Evolutionary conservation across 2,888 invertebrate genomes (phyloP), one percentile per base, ranked within the genome.

Genomic region (Eudemis profundana): DNA sequence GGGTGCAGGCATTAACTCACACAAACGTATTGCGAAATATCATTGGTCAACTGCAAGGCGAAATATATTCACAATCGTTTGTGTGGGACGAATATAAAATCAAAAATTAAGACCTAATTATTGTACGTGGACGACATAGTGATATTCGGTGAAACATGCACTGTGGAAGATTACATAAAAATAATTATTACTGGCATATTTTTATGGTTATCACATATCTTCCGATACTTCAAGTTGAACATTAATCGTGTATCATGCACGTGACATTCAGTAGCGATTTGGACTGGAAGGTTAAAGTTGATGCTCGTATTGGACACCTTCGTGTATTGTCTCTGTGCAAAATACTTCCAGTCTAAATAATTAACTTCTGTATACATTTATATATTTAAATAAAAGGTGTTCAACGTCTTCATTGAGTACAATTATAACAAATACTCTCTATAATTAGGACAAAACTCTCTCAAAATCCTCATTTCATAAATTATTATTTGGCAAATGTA

Each of bases 71-170:
- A 46, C 23, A 60, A 61, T 74, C 72, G 80, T 86, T 88, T 83
- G 82, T 82, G 83, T 77, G 81, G 84, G 83, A 84, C 70, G 74
- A 79, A 77, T 80, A 78, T 74, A 66, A 72, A 72, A 84, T 84
- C 78, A 84, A 78, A 84, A 81, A 79, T 76, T 78, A 81, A 83
- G 77, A 78, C 78, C 78, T 83, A 79, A 54, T 44, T 29, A 44
- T 77, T 78, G 72, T 77, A 81, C 77, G 76, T 82, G 81, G 84
- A 84, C 82, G 83, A 83, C 78, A 82, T 80, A 78, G 88, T 89
- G 86, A 84, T 79, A 80, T 79, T 85, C 79, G 84, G 90, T 90
- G 90, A 87, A 77, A 88, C 90, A 90, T 91, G 90, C 90, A 87
- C 90, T 85, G 90, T 86, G 86, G 80, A 83, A 79, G 77, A 80